Conservation (phyloP, 2,888 invertebrate genomes). For the Chironomus riparius region DNA sequence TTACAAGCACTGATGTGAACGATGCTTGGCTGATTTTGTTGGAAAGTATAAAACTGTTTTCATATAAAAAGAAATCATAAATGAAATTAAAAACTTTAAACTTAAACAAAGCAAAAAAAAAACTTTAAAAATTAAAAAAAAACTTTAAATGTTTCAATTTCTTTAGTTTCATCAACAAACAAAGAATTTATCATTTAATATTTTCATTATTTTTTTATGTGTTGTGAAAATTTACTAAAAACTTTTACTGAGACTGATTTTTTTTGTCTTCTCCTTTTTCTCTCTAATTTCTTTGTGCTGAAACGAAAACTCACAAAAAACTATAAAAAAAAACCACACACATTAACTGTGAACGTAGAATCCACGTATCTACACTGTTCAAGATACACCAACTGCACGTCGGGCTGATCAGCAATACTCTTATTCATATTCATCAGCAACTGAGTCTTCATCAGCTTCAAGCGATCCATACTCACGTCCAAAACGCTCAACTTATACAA, state of each 20-base stretch:
- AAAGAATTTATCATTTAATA: background rate
- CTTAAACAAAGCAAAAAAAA: background rate
- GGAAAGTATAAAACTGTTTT: too few relatives aligned
- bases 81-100: background rate
- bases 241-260: background rate
- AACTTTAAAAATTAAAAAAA: background rate
- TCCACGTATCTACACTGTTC: constrained; percentile 80
- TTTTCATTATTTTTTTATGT: background rate
- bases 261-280: background rate
- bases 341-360: constrained; percentile 32
- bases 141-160: constrained; percentile 17
- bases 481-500: constrained; percentile 56
- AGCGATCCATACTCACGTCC: constrained; percentile 52
- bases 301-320: background rate
- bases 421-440: constrained; percentile 64
- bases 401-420: constrained; percentile 77
- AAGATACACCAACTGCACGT: constrained; percentile 58
- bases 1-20: too few relatives aligned
- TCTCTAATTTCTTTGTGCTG: background rate
- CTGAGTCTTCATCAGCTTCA: constrained; percentile 46
- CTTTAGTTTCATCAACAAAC: background rate
- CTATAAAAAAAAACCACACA: background rate
- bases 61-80: too few relatives aligned
- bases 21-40: too few relatives aligned
- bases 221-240: background rate